Conservation (phyloP, 2,888 invertebrate species). For the Agrilus cyanescens region DNA sequence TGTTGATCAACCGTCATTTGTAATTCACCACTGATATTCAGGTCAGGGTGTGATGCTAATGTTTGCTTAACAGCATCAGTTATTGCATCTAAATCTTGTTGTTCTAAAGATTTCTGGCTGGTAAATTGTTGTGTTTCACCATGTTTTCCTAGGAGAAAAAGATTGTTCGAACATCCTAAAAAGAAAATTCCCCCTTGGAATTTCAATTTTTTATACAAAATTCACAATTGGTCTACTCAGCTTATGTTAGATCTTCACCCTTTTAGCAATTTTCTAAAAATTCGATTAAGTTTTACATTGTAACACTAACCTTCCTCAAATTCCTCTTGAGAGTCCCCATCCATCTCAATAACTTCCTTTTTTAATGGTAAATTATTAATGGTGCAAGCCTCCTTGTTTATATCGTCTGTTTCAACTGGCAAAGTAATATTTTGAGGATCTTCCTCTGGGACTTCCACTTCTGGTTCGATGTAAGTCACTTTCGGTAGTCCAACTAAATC, state of each 20-base stretch:
- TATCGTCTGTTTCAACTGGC: constrained; percentile 25
- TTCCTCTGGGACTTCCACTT: constrained; percentile 26
- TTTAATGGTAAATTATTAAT: constrained; percentile 25
- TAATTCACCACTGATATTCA: constrained; percentile 29
- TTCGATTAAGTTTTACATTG: constrained; percentile 5
- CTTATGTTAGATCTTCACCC: too few relatives aligned
- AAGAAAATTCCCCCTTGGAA: too few relatives aligned
- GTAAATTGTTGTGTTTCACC: too few relatives aligned
- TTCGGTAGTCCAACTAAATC: constrained; percentile 33
- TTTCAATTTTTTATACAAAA: background rate
- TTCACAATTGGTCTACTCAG: too few relatives aligned
- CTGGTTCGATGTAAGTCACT: constrained; percentile 32
- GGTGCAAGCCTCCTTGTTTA: constrained; percentile 33
- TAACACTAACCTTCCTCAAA: constrained; percentile 14
- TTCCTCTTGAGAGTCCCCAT: constrained; percentile 14
- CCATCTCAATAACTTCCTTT: constrained; percentile 21
- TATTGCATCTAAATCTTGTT: constrained; percentile 32
- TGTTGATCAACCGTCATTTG: constrained; percentile 32
- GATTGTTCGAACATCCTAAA: too few relatives aligned
- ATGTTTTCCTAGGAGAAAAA: too few relatives aligned
- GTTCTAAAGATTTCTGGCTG: constrained; percentile 19
- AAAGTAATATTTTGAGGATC: constrained; percentile 41
- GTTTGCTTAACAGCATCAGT: constrained; percentile 36
- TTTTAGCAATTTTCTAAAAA: too few relatives aligned
- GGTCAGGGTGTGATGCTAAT: constrained; percentile 29